These are phyloP conservation scores for Drosophila suzukii DNA, from an alignment of 1,140 invertebrate genomes.

Conservation along the genomic window DNA sequence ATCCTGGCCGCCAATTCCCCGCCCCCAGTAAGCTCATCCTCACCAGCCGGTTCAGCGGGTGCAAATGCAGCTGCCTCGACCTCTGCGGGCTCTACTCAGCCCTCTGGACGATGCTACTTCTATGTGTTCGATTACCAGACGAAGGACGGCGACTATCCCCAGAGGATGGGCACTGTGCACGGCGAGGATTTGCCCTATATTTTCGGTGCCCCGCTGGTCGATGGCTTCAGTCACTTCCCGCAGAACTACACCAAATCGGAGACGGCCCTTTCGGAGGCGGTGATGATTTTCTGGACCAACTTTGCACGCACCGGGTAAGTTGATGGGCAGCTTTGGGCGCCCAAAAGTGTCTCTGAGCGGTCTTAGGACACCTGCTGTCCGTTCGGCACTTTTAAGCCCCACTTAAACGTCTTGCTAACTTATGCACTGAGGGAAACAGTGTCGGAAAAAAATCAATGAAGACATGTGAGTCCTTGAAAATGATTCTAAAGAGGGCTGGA, in stretches of 20 bases:
- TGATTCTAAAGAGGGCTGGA: neutral
- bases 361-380: slow-evolving; percentile 50
- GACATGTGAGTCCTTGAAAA: neutral
- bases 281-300: slow-evolving; percentile 98
- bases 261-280: slow-evolving; percentile 93
- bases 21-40: slow-evolving; percentile 77
- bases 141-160: slow-evolving; percentile 95
- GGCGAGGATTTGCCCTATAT: slow-evolving; percentile 97
- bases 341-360: slow-evolving; percentile 32
- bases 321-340: slow-evolving; percentile 1
- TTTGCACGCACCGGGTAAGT: slow-evolving; percentile 98
- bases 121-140: slow-evolving; percentile 97
- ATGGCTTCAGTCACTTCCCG: slow-evolving; percentile 92
- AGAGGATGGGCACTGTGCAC: slow-evolving; percentile 94
- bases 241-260: slow-evolving; percentile 96
- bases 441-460: neutral
- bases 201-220: slow-evolving; percentile 92
- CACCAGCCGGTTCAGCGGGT: slow-evolving; percentile 52
- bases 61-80: slow-evolving; percentile 75
- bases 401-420: slow-evolving; percentile 25
- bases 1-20: slow-evolving; percentile 87
- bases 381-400: slow-evolving; percentile 31
- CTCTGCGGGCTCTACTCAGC: slow-evolving; percentile 74
- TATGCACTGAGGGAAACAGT: slow-evolving; percentile 18
- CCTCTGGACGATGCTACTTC: slow-evolving; percentile 91